Conservation (phyloP, 2,888 invertebrate genomes). For the Himalopsyche tibetana region DNA sequence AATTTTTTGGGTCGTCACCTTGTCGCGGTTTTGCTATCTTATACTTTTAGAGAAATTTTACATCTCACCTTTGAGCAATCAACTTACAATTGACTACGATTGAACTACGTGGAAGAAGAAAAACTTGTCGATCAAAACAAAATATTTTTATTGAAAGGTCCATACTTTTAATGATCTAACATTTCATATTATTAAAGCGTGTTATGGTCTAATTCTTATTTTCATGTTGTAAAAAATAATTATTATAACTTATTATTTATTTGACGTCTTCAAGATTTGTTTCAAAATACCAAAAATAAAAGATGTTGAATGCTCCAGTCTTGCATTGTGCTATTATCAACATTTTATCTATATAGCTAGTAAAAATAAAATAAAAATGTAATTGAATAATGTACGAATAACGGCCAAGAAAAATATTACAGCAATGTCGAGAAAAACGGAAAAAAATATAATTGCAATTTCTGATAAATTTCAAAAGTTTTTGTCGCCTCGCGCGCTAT, state of each 20-base stretch:
- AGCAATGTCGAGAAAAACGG: neutral
- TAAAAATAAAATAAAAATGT: neutral
- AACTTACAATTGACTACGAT: too few relatives aligned
- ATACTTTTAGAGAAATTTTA: too few relatives aligned
- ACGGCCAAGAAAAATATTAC: neutral
- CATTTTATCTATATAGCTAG: neutral
- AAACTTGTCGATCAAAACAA: too few relatives aligned
- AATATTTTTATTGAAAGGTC: too few relatives aligned
- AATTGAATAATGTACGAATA: conserved; percentile 37
- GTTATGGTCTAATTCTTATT: too few relatives aligned
- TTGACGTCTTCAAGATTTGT: too few relatives aligned
- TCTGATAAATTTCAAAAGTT: conserved; percentile 23
- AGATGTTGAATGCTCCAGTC: neutral
- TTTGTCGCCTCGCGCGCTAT: conserved; percentile 11
- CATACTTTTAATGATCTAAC: too few relatives aligned
- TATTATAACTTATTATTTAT: neutral
- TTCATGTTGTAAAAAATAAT: neutral
- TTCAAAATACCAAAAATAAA: neutral
- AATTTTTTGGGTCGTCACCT: too few relatives aligned
- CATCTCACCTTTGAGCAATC: too few relatives aligned
- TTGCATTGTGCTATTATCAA: neutral
- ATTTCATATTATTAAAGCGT: too few relatives aligned
- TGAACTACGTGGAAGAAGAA: too few relatives aligned
- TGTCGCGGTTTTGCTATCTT: too few relatives aligned
- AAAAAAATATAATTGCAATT: neutral